Evolutionary conservation across 2,888 invertebrate genomes (phyloP), one percentile per base, ranked within the genome.

Genomic region (Agrilus biguttatus): DNA sequence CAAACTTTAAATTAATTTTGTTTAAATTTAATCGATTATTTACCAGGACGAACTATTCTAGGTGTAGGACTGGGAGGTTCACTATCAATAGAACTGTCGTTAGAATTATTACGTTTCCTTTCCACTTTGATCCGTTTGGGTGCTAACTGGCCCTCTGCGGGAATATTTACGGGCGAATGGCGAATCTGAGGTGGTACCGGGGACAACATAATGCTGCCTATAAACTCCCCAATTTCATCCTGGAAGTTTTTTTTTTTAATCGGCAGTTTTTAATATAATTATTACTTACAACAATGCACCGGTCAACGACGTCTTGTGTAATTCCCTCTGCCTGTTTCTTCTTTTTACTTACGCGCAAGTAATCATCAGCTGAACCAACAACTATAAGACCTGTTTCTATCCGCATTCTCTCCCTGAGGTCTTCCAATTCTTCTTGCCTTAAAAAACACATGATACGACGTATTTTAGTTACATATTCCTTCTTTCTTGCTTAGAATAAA

Each of bases 281-380:
- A 32, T 1, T 40, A 56, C 62, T 58, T 62, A 75, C 82, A 60
- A 83, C 69, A 42, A 89, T 76, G 62, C 80, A 80, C 41, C 81
- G 71, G 57, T 89, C 88, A 0, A 85, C 82, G 71, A 86, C 80
- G 35, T 75, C 72, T 59, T 89, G 88, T 0, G 86, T 87, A 14
- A 88, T 74, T 13, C 80, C 78, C 54, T 85, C 82, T n/a, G 72
- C 67, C 52, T 77, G 73, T 48, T 81, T 77, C 58, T 83, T 83
- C 40, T 74, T 72, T 47, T 80, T 78, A 6, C 74, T 75, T 47
- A 89, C 73, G 35, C 84, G 67, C 14, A 89, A 65, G 42, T 77
- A 70, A 60, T 85, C 83, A 63, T 88, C 86, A 1, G 83, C 85
- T 33, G 82, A 80, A 17, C 87, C 87, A 13, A 89, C 80, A 12